Percentiles rank a stretch among this genome's conserved stretches.
phyloP scores from a whole-genome alignment of 1,140 invertebrate genomes.

The Drosophila ironensis region DNA sequence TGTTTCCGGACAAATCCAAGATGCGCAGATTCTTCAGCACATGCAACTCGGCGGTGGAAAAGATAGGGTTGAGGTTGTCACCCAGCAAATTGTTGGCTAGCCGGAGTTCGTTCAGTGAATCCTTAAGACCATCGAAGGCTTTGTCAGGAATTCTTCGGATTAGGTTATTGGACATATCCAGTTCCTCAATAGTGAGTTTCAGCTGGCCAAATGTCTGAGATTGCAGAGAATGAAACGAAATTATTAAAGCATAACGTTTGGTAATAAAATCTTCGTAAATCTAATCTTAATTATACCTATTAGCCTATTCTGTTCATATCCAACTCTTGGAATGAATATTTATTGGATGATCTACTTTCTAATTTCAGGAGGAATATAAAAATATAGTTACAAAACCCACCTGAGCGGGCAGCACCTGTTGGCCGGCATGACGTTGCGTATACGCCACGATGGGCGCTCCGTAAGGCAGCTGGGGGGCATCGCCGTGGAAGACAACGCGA shows the following conservation, averaged over 20 bases:
- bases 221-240: not conserved
- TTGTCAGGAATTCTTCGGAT: conserved; percentile 90
- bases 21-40: conserved; percentile 87
- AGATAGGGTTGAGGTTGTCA: conserved; percentile 94
- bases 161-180: conserved; percentile 92
- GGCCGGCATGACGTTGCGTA: conserved; percentile 89
- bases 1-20: conserved; percentile 90
- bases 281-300: no score
- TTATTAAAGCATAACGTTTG: not conserved
- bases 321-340: not conserved
- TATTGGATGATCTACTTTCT: not conserved
- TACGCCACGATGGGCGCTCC: conserved; percentile 89
- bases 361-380: not conserved
- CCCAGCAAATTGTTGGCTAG: conserved; percentile 92
- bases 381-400: conserved; percentile 79
- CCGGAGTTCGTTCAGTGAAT: conserved; percentile 87
- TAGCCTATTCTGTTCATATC: not conserved
- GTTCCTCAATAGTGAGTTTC: conserved; percentile 86
- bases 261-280: not conserved
- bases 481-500: conserved; percentile 89
- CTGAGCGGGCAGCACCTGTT: conserved; percentile 90
- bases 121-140: conserved; percentile 86
- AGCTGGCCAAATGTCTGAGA: conserved; percentile 84
- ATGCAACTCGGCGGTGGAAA: conserved; percentile 92
- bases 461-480: conserved; percentile 88